A percentile compares a stretch with the other conserved stretches of the same genome.
These are phyloP conservation scores for Pomacea canaliculata DNA, from an alignment of 2,888 invertebrate genomes.

Conservation along the genomic window DNA sequence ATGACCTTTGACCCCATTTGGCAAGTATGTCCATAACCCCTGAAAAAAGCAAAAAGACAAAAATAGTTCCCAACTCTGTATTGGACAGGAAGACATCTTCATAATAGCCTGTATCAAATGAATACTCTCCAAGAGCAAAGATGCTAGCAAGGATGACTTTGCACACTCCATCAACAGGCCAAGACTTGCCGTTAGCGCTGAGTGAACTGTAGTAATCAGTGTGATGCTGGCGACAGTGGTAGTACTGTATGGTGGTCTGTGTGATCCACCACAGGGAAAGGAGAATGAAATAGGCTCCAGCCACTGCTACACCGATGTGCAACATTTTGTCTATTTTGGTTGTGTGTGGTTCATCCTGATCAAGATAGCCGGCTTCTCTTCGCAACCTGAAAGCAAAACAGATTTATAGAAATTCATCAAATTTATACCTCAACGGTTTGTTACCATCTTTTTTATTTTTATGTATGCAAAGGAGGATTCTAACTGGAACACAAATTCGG, in stretches of 20 bases:
- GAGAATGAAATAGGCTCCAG: conserved; percentile 9
- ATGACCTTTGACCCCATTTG: conserved; percentile 2
- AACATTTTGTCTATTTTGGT: background rate
- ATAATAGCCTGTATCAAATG: conserved; percentile 8
- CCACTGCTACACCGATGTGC: conserved; percentile 9
- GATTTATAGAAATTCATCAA: too few relatives aligned
- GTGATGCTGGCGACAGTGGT: conserved; percentile 8
- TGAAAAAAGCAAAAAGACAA: conserved; percentile 1
- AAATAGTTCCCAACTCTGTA: conserved; percentile 10
- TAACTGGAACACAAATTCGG: too few relatives aligned
- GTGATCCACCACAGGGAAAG: conserved; percentile 8
- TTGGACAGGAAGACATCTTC: conserved; percentile 10
- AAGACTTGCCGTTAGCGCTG: background rate
- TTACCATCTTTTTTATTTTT: too few relatives aligned
- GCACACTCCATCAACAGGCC: conserved; percentile 4
- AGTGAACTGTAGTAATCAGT: conserved; percentile 7
- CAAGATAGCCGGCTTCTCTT: too few relatives aligned
- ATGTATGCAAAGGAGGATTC: too few relatives aligned
- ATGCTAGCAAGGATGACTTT: conserved; percentile 3
- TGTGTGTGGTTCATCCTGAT: background rate
- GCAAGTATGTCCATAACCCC: conserved; percentile 15
- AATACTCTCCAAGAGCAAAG: conserved; percentile 6
- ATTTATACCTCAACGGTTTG: too few relatives aligned
- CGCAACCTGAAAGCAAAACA: too few relatives aligned
- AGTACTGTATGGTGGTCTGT: conserved; percentile 9